Conservation (phyloP, 1,140 invertebrate species). For the Magallana angulata region DNA sequence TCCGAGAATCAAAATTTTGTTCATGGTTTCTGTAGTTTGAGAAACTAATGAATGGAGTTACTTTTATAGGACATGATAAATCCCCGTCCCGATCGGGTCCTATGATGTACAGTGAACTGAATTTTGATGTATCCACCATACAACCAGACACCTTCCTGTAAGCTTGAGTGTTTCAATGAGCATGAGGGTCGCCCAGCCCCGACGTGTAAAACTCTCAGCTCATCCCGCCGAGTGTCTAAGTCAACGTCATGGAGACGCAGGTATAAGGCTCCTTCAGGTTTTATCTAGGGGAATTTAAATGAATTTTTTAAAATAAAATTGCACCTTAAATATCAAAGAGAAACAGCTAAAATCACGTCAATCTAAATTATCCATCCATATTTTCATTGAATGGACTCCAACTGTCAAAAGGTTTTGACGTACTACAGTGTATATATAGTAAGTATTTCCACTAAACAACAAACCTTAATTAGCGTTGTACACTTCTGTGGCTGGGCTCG, state of each 20-base stretch:
- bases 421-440: too few relatives aligned
- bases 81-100: neutral
- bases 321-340: too few relatives aligned
- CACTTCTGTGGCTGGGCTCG: neutral
- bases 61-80: constrained; percentile 20
- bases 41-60: neutral
- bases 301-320: too few relatives aligned
- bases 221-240: neutral
- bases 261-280: neutral
- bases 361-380: too few relatives aligned
- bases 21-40: too few relatives aligned
- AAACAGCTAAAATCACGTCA: too few relatives aligned
- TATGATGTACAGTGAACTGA: neutral
- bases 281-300: neutral
- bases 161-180: neutral
- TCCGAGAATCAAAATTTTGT: too few relatives aligned
- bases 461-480: neutral
- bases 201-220: neutral
- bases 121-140: neutral
- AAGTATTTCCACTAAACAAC: too few relatives aligned
- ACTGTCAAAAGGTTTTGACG: too few relatives aligned
- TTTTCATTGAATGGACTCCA: too few relatives aligned
- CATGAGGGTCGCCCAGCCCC: neutral
- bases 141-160: neutral
- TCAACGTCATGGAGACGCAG: neutral